Evolutionary conservation across 2,113 vertebrate genomes (phyloP).

Genomic region (Okapia johnstoni): DNA sequence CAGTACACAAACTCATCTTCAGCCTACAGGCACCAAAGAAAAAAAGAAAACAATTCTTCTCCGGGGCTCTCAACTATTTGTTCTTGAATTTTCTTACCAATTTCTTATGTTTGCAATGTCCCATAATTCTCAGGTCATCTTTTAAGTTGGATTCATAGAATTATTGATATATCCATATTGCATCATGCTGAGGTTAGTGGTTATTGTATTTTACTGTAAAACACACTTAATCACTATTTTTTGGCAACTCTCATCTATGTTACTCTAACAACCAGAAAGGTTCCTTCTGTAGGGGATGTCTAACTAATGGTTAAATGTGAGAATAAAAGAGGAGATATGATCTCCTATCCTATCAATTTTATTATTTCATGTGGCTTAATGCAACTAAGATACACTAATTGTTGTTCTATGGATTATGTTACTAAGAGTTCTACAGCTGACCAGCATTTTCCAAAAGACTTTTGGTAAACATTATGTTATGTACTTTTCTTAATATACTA

Average conservation of each 20-base stretch:
- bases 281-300: background rate
- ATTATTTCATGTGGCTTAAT: background rate
- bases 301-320: background rate
- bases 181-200: background rate
- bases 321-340: background rate
- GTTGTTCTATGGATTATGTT: background rate
- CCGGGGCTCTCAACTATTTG: background rate
- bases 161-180: background rate
- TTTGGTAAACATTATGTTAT: background rate
- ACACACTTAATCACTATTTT: background rate
- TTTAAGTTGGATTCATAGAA: background rate
- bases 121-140: background rate
- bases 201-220: background rate
- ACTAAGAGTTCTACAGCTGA: background rate
- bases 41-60: background rate
- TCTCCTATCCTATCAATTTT: background rate
- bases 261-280: background rate
- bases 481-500: background rate
- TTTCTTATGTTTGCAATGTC: background rate
- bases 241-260: background rate
- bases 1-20: conserved; percentile 99
- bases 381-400: background rate
- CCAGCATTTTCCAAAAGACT: background rate
- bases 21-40: conserved; percentile 81
- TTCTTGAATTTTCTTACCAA: background rate